Evolutionary conservation across 2,113 vertebrate genomes (phyloP), one percentile per base, ranked within the genome.

Genomic region (Spea multiplicata): DNA sequence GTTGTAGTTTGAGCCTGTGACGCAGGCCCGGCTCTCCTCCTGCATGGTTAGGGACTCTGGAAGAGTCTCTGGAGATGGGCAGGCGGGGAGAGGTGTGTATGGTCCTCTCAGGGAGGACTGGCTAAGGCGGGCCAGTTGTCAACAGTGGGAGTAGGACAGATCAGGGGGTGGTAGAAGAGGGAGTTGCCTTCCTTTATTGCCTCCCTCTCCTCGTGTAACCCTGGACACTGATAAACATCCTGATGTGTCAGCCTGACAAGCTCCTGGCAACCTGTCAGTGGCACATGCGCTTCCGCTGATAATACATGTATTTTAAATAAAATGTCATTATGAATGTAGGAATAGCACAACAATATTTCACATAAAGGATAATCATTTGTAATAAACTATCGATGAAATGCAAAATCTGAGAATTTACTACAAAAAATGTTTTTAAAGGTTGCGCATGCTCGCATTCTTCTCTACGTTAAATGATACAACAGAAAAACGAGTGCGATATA

Each of bases 131-230:
- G 44, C 61, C 77, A 47, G 70, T 71, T 80, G 78, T 80, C 78
- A 80, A 9, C 71, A n/a, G 78, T 59, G 78, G 64, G 71, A 73
- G 78, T 80, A 67, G 50, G 71, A 17, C 50, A 65, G 71, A 72
- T 80, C 71, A 70, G 73, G 77, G 71, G 78, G 71, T 61, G 76
- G 76, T 62, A 64, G 48, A 71, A 71, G 76, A 78, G 75, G 76
- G 76, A 65, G 76, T 79, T 73, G 47, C 50, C 55, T 13, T 59
- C 10, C 49, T 76, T 47, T 53, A 73, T 46, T 30, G 50, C 65
- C 71, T 80, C 64, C 71, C 64, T 80, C 68, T 68, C 71, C 78
- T 74, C 71, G 71, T 68, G 78, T 67, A 74, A 73, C 78, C 71
- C 50, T 52, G n/a, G 78, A 46, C 71, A 68, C 76, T 65, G 68